Evolutionary conservation across 2,888 invertebrate genomes (phyloP).

Genomic region (Athetis lepigone): DNA sequence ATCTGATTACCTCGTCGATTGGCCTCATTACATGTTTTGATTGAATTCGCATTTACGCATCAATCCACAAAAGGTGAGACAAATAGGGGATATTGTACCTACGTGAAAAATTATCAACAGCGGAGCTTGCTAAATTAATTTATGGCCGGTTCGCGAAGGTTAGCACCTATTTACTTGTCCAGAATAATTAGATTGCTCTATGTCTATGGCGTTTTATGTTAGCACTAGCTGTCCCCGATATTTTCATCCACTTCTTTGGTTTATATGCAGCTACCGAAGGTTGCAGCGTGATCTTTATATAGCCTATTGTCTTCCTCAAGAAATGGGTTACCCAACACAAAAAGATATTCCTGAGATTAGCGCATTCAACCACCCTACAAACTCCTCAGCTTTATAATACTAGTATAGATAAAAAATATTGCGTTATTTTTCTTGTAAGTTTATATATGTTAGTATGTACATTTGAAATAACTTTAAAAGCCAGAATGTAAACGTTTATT

Average conservation of each 20-base stretch:
- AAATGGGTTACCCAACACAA: too few relatives aligned
- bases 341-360: too few relatives aligned
- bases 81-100: slow-evolving; percentile 6
- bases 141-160: slow-evolving; percentile 6
- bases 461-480: slow-evolving; percentile 4
- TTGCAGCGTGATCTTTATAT: too few relatives aligned
- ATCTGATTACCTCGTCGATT: slow-evolving; percentile 4
- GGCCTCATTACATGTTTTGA: slow-evolving; percentile 29
- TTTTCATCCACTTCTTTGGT: too few relatives aligned
- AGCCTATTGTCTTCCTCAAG: too few relatives aligned
- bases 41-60: slow-evolving; percentile 32
- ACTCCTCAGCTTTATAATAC: too few relatives aligned
- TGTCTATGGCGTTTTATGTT: not conserved
- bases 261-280: too few relatives aligned
- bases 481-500: slow-evolving; percentile 30
- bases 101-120: slow-evolving; percentile 29
- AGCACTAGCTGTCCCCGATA: too few relatives aligned
- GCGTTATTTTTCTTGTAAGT: not conserved
- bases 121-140: slow-evolving; percentile 37
- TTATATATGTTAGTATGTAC: too few relatives aligned
- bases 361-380: too few relatives aligned
- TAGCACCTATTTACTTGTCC: slow-evolving; percentile 15
- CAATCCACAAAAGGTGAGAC: slow-evolving; percentile 10
- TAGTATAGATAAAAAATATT: too few relatives aligned
- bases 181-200: slow-evolving; percentile 33